These are phyloP conservation scores for Grammomys surdaster DNA, from an alignment of 2,113 vertebrate genomes.

Conservation along the genomic window DNA sequence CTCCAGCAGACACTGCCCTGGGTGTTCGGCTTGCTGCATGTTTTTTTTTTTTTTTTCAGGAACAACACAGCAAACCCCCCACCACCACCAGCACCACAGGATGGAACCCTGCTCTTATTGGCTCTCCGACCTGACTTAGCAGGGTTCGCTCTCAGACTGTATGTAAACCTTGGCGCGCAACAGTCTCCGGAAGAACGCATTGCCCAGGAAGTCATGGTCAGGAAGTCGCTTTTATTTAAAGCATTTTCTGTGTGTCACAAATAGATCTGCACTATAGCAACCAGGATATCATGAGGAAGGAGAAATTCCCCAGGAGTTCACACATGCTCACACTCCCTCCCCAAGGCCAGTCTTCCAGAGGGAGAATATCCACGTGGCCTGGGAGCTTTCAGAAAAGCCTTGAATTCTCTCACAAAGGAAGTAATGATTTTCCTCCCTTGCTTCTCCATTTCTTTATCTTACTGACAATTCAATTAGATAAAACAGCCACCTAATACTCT, in stretches of 20 bases:
- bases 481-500: neutral
- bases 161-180: neutral
- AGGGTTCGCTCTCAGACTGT: neutral
- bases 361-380: fast-evolving
- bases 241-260: constrained; percentile 87
- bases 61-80: neutral
- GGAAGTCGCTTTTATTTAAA: constrained; percentile 87
- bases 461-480: neutral
- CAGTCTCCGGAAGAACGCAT: constrained; percentile 80
- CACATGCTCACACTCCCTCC: constrained; percentile 45
- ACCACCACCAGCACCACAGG: neutral
- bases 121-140: neutral
- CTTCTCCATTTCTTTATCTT: neutral
- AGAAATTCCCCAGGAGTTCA: constrained; percentile 79
- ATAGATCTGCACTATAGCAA: constrained; percentile 88
- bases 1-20: neutral
- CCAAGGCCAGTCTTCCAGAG: neutral
- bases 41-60: neutral
- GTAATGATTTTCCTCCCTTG: neutral
- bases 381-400: neutral
- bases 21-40: fast-evolving
- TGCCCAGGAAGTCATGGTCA: constrained; percentile 87
- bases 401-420: neutral
- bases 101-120: fast-evolving
- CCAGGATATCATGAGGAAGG: constrained; percentile 85